Conservation (phyloP, 2,888 invertebrate genomes). For the Drosophila recens region DNA sequence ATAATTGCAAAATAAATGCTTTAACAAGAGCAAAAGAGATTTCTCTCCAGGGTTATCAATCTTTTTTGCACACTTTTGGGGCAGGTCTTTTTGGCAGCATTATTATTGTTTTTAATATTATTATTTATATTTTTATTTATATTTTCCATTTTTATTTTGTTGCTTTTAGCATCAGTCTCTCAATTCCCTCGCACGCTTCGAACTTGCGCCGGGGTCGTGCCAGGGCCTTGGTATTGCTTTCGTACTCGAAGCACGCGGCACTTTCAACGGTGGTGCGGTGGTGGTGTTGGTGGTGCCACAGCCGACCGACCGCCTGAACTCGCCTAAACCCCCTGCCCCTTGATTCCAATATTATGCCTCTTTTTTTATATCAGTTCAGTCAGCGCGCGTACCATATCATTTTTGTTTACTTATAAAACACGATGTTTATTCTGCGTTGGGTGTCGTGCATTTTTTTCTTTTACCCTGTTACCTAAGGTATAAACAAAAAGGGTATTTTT, state of each 20-base stretch:
- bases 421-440: constrained; percentile 63
- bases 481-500: background rate
- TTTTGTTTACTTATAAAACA: constrained; percentile 70
- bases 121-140: constrained; percentile 5
- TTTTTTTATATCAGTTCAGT: constrained; percentile 46
- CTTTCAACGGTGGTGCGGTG: constrained; percentile 15
- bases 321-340: constrained; percentile 4
- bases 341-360: constrained; percentile 4
- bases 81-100: constrained; percentile 38
- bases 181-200: constrained; percentile 42
- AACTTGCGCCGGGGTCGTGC: constrained; percentile 50
- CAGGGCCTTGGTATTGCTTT: constrained; percentile 49
- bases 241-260: constrained; percentile 35
- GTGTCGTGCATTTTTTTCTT: constrained; percentile 34
- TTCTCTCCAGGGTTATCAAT: constrained; percentile 28
- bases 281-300: constrained; percentile 3
- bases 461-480: constrained; percentile 19
- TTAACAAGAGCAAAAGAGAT: constrained; percentile 32
- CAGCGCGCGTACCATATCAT: constrained; percentile 64
- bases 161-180: constrained; percentile 19
- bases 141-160: background rate
- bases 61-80: constrained; percentile 35
- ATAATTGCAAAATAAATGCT: constrained; percentile 74
- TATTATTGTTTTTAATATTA: constrained; percentile 18
- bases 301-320: constrained; percentile 5